A percentile compares a stretch with the other conserved stretches of the same genome.
Evolutionary conservation across 1,140 invertebrate genomes (phyloP).

Genomic region (Arion vulgaris): DNA sequence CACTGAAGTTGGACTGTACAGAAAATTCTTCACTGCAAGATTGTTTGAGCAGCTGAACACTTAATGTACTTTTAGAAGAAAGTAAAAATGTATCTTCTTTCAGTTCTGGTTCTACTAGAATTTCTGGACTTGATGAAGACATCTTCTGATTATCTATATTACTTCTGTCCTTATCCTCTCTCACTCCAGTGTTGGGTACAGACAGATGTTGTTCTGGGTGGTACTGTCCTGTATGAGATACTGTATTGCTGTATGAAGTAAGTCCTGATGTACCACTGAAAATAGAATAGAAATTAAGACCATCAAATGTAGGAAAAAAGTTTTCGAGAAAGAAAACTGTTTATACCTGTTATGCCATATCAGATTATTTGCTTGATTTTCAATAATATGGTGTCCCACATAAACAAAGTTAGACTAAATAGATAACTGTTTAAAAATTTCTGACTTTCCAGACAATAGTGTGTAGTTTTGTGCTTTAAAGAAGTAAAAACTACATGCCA

Average conservation of each 20-base stretch:
- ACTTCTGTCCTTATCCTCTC: background rate
- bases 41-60: background rate
- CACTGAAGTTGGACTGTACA: conserved; percentile 43
- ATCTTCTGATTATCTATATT: background rate
- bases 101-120: background rate
- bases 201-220: background rate
- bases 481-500: too few relatives aligned
- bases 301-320: too few relatives aligned
- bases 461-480: too few relatives aligned
- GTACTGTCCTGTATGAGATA: background rate
- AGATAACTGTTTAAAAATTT: too few relatives aligned
- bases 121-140: background rate
- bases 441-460: too few relatives aligned
- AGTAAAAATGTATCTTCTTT: background rate
- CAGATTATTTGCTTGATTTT: too few relatives aligned
- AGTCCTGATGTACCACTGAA: conserved; percentile 24
- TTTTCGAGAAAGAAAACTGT: too few relatives aligned
- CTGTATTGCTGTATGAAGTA: background rate
- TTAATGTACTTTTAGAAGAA: background rate
- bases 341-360: too few relatives aligned
- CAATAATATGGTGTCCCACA: too few relatives aligned
- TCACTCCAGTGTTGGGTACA: background rate
- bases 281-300: conserved; percentile 2
- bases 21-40: conserved; percentile 57
- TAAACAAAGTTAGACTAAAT: too few relatives aligned